phyloP scores from a whole-genome alignment of 2,888 invertebrate genomes.

The Amphipoea lucens region DNA sequence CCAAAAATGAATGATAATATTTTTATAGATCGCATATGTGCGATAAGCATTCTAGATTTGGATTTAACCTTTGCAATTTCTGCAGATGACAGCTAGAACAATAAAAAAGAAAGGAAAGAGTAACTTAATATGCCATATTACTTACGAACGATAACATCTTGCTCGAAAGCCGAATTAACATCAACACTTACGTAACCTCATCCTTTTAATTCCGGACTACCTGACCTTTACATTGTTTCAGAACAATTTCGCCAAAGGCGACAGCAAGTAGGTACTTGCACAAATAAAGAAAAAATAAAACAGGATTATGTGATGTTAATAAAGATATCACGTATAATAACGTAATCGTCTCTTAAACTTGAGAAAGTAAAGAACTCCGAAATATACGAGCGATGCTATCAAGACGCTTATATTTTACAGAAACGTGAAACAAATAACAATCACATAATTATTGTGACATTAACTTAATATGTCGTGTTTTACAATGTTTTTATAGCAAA shows the following conservation, averaged over 20 bases:
- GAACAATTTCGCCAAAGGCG: slow-evolving; percentile 45
- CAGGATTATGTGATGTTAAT: slow-evolving; percentile 63
- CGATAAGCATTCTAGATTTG: slow-evolving; percentile 32
- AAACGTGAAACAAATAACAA: slow-evolving; percentile 67
- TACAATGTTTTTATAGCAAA: slow-evolving; percentile 40
- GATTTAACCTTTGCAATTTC: slow-evolving; percentile 20
- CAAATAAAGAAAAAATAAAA: slow-evolving; percentile 43
- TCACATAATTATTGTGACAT: slow-evolving; percentile 54
- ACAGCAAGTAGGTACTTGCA: slow-evolving; percentile 23
- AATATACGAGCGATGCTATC: slow-evolving; percentile 62
- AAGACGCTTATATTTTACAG: slow-evolving; percentile 54
- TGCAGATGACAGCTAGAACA: slow-evolving; percentile 17
- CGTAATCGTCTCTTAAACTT: slow-evolving; percentile 63
- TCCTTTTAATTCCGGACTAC: slow-evolving; percentile 37
- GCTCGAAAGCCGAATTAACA: slow-evolving; percentile 38
- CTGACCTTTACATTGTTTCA: slow-evolving; percentile 58
- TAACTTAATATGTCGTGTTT: slow-evolving; percentile 30
- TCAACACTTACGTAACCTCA: slow-evolving; percentile 44
- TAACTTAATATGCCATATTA: slow-evolving; percentile 40
- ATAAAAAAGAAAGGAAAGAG: slow-evolving; percentile 23
- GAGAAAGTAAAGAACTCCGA: slow-evolving; percentile 68
- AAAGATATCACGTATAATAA: slow-evolving; percentile 69
- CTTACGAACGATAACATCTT: slow-evolving; percentile 46
- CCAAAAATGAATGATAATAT: slow-evolving; percentile 5
- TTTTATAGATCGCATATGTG: slow-evolving; percentile 21